Conservation (phyloP, 2,888 invertebrate species). For the Drosophila anomalipes region DNA sequence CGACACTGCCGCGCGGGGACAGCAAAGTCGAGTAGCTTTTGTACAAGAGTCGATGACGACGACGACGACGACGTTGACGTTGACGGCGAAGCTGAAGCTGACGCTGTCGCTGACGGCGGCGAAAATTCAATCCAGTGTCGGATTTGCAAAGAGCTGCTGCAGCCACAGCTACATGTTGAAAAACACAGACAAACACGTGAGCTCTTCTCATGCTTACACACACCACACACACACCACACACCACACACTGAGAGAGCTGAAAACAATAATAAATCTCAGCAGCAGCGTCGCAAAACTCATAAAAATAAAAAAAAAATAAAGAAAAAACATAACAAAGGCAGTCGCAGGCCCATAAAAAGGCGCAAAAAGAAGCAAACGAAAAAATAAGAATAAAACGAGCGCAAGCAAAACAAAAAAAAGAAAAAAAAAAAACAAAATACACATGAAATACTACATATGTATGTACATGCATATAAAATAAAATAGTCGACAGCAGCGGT, state of each 20-base stretch:
- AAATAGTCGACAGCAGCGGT: constrained; percentile 44
- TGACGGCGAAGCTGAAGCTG: constrained; percentile 6
- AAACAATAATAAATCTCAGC: constrained; percentile 75
- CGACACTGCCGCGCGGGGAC: not conserved
- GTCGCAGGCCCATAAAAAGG: constrained; percentile 64
- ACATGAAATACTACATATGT: not conserved
- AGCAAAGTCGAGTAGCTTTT: constrained; percentile 58
- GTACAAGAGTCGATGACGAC: constrained; percentile 34
- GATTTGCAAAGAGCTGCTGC: constrained; percentile 52
- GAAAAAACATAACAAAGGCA: constrained; percentile 64
- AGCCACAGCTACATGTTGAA: constrained; percentile 54
- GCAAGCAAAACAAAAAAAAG: constrained; percentile 19
- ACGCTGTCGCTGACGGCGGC: constrained; percentile 29
- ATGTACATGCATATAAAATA: constrained; percentile 55
- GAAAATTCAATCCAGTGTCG: constrained; percentile 66
- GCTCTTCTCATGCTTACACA: constrained; percentile 10
- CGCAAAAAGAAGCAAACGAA: constrained; percentile 61
- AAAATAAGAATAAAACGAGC: constrained; percentile 34
- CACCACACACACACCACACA: not conserved
- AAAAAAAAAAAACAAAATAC: not conserved
- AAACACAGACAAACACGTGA: constrained; percentile 44
- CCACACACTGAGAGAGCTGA: constrained; percentile 35
- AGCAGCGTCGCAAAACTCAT: constrained; percentile 61
- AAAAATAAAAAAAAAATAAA: constrained; percentile 46
- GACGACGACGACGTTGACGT: constrained; percentile 17